phyloP scores from a whole-genome alignment of 2,113 vertebrate species.

The Oceanites oceanicus region DNA sequence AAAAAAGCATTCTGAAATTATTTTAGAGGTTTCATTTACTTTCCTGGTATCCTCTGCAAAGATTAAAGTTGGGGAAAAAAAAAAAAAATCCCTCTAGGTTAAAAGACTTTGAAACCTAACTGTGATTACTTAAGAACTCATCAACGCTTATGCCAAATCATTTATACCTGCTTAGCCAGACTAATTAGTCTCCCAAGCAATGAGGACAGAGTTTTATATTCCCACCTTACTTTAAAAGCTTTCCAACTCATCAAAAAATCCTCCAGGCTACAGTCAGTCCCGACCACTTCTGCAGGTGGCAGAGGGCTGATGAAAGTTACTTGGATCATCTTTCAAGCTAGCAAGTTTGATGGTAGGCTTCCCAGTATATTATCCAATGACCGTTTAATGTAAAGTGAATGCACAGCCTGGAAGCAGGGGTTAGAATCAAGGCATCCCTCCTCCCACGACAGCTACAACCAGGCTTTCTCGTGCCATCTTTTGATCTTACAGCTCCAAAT shows the following conservation, averaged over 20 bases:
- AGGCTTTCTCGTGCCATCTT: background rate
- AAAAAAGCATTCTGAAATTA: background rate
- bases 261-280: background rate
- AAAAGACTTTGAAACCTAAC: background rate
- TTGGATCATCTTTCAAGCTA: background rate
- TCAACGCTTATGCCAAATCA: background rate
- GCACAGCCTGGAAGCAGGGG: background rate
- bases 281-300: background rate
- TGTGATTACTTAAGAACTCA: background rate
- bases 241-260: background rate
- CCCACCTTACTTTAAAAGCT: background rate
- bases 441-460: background rate
- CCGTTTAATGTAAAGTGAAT: background rate
- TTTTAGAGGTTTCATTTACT: background rate
- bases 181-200: conserved; percentile 15
- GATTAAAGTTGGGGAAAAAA: background rate
- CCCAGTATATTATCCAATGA: background rate
- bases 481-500: background rate
- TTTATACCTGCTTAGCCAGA: conserved; percentile 2
- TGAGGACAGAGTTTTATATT: background rate
- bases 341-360: background rate
- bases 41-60: background rate
- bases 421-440: background rate
- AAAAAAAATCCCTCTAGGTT: background rate
- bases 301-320: background rate